Base-by-base conservation (phyloP, 2,888 invertebrate species). In the Protonemura montana region DNA sequence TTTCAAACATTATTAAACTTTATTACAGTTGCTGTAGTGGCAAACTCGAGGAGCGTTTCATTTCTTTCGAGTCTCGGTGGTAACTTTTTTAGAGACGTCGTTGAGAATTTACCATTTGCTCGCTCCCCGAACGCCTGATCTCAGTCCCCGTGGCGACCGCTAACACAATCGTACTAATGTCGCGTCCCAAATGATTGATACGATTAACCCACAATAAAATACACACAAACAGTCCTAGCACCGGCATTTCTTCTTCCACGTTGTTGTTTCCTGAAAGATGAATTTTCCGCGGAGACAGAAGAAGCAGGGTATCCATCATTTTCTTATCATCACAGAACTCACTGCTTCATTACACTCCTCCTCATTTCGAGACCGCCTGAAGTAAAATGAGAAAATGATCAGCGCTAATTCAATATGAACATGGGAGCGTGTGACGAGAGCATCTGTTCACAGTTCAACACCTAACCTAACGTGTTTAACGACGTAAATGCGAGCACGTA, bases 1-100 rank as follows among this genome's bases (percentile, higher is more conserved):
- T 81, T 81, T 81, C 81, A 81, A 30, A 81, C 81, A 30, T 81
- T 30, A 81, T 81, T 30, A 29, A 81, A 81, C 28, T 28, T 78
- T 78, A 26, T 28, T 28, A 28, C n/a, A n/a, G n/a, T 81, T n/a
- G 42, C 42, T 84, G 30, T 25, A 84, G 59, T 10, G 21, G 59
- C 13, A 59, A 59, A 59, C 59, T 59, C 59, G 13, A 59, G 59
- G 13, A 59, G 16, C 59, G 21, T 59, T 59, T 59, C 59, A 59
- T 59, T 59, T 59, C 59, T 59, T 59, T 59, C 59, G 3, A 59
- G 59, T 59, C 21, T 21, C 59, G 59, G 16, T 13, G 59, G 59
- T 21, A 59, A 59, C 59, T 59, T 21, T 59, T 59, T 59, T 59
- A 59, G 7, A 59, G 59, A 10, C 59, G 59, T 3, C 21, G 35